Evolutionary conservation across 2,888 invertebrate species (phyloP).

Genomic region (Dryadula phaetusa): DNA sequence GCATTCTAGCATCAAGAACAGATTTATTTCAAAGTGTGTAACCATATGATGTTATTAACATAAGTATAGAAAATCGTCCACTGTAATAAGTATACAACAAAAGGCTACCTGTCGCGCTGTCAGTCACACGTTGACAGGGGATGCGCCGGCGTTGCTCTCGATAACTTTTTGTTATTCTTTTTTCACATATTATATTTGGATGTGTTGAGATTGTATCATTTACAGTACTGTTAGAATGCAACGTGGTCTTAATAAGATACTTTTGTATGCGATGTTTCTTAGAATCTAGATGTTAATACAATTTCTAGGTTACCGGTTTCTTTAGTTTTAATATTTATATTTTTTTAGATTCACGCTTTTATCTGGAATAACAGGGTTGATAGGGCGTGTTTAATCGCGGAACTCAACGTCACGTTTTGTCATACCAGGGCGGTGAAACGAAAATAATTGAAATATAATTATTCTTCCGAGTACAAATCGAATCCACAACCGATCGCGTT

Average conservation of each 20-base stretch:
- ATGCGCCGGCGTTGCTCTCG: slow-evolving; percentile 51
- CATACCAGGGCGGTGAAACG: no score
- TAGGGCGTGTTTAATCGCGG: no score
- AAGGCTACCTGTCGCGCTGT: slow-evolving; percentile 65
- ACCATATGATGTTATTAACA: slow-evolving; percentile 9
- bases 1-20: no score
- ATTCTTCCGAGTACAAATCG: no score
- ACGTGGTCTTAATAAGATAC: slow-evolving; percentile 3
- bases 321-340: background rate
- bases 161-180: slow-evolving; percentile 29
- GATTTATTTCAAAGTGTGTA: slow-evolving; percentile 1
- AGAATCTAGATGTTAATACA: background rate
- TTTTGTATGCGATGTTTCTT: slow-evolving; percentile 3
- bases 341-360: no score
- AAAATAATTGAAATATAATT: no score
- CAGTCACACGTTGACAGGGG: slow-evolving; percentile 51
- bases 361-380: no score
- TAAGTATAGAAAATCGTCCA: slow-evolving; percentile 13
- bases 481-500: no score
- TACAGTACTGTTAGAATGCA: slow-evolving; percentile 22
- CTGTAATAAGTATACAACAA: slow-evolving; percentile 52
- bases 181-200: slow-evolving; percentile 13
- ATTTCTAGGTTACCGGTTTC: background rate
- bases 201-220: slow-evolving; percentile 20
- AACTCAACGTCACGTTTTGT: no score